Base-by-base conservation (phyloP, 2,113 vertebrate genomes). In the Bostrychus sinensis region DNA sequence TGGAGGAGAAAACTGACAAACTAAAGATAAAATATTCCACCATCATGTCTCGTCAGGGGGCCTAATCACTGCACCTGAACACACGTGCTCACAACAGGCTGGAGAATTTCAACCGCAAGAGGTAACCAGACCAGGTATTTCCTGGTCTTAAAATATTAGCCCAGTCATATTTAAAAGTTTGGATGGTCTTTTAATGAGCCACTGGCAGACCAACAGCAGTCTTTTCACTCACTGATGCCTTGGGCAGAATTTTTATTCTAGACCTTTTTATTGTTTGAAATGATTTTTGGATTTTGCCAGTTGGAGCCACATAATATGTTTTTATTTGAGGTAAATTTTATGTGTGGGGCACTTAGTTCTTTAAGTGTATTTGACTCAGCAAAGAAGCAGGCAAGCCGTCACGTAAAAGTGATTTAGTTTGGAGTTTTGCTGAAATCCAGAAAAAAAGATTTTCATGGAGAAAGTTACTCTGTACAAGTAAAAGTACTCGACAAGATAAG, bases 71-170 rank as follows among this genome's bases (percentile, higher is more conserved):
- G 60, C 83, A 75, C 69, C 74, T 84, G 83, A 87, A 78, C 65
- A 28, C 30, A 48, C 14, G 1, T 37, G 54, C 66, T 55, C 59
- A 17, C 62, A 14, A 60, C 76, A 73, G 66, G 50, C 62, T 23
- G 14, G 30, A 50, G 55, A 77, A 84, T 84, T 86, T 78, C 71
- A 57, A 58, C 74, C 75, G 68, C 81, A 70, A 87, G 73, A 82
- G 78, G 70, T 66, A n/a, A n/a, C n/a, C 72, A 77, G 73, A 73
- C 70, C 80, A 81, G 83, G 81, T 89, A 88, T 89, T 91, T 90
- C 89, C 86, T 90, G 88, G 58, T 82, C 74, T 78, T 80, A 86
- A 80, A 86, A 82, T 81, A 80, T 87, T 82, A 84, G 54, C 72
- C 70, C 66, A 70, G 62, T 85, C 32, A 63, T 28, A 60, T 85